phyloP scores from a whole-genome alignment of 2,113 vertebrate species.

The Tragelaphus imberbis region DNA sequence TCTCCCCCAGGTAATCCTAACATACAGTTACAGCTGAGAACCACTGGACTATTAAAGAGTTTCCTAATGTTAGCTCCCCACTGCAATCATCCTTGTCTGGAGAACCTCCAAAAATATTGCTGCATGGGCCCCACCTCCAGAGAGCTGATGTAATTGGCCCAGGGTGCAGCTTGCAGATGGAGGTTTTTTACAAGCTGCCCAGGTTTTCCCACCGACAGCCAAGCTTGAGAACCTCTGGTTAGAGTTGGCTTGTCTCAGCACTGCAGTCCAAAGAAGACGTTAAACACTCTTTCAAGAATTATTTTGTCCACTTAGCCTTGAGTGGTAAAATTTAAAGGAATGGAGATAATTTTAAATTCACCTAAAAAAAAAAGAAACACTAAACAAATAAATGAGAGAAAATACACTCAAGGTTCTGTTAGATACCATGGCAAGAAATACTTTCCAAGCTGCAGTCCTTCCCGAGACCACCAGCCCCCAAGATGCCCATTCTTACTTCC shows the following conservation, averaged over 20 bases:
- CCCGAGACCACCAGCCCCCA: accelerated
- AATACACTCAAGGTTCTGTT: background rate
- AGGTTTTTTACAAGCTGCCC: background rate
- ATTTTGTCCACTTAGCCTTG: background rate
- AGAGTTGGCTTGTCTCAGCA: background rate
- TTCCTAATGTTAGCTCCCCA: background rate
- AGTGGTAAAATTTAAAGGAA: background rate
- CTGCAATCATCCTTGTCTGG: background rate
- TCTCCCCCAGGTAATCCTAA: background rate
- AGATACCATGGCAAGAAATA: background rate
- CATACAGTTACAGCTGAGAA: background rate
- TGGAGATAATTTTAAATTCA: background rate
- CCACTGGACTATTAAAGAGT: background rate
- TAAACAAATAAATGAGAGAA: background rate
- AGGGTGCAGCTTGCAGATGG: background rate
- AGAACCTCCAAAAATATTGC: background rate
- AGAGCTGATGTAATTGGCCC: background rate
- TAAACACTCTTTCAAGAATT: background rate
- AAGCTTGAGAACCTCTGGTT: background rate
- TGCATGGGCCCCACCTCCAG: background rate
- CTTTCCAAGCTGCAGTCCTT: background rate
- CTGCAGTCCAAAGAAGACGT: background rate
- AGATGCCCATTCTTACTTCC: background rate
- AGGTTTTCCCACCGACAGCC: background rate
- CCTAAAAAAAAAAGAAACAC: background rate